Evolutionary conservation across 2,888 invertebrate species (phyloP).

Genomic region (Erebia palarica): DNA sequence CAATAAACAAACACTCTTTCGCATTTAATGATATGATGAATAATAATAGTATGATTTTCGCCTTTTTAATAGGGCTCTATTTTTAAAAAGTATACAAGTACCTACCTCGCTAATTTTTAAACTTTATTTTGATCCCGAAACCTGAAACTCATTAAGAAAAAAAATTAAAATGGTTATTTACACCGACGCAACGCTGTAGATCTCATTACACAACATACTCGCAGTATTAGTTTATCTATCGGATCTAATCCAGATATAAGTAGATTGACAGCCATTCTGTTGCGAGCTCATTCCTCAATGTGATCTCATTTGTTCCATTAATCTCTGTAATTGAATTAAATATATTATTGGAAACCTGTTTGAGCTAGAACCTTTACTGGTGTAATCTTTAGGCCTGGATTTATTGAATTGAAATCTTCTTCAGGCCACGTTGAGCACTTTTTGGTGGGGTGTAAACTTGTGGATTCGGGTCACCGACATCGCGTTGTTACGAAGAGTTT

Average conservation of each 20-base stretch:
- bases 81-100: too few relatives aligned
- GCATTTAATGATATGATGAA: too few relatives aligned
- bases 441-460: too few relatives aligned
- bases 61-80: too few relatives aligned
- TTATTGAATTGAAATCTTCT: too few relatives aligned
- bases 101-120: too few relatives aligned
- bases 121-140: background rate
- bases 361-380: background rate
- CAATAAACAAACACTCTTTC: too few relatives aligned
- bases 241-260: constrained; percentile 27
- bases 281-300: constrained; percentile 51
- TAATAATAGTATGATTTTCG: too few relatives aligned
- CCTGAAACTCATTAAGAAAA: background rate
- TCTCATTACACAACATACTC: background rate
- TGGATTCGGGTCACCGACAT: too few relatives aligned
- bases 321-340: constrained; percentile 44
- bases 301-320: constrained; percentile 57
- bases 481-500: too few relatives aligned
- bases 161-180: background rate
- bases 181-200: background rate
- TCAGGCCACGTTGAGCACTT: too few relatives aligned
- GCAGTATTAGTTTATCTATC: constrained; percentile 22
- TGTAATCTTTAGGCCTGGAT: too few relatives aligned
- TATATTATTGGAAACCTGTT: constrained; percentile 22
- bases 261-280: constrained; percentile 55